A percentile compares a stretch with the other conserved stretches of the same genome.
phyloP scores from a whole-genome alignment of 1,140 invertebrate genomes.

The Aphaenogaster rudis region DNA sequence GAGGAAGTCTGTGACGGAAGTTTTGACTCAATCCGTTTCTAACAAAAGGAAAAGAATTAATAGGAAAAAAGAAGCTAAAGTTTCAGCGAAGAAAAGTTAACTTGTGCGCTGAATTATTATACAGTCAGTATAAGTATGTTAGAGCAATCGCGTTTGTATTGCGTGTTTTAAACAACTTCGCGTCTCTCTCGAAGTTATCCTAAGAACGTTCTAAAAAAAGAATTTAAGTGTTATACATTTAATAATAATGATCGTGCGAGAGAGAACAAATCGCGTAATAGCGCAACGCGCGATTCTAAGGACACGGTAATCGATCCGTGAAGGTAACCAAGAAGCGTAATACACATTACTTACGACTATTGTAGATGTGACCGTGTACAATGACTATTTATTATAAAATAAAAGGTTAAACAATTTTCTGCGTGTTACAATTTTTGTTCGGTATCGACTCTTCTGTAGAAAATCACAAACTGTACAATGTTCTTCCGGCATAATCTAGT shows the following conservation, averaged over 20 bases:
- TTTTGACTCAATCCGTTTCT: neutral
- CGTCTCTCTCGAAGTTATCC: neutral
- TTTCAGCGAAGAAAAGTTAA: neutral
- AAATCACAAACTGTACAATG: slow-evolving; percentile 61
- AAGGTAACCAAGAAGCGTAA: slow-evolving; percentile 36
- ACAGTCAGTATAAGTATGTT: neutral
- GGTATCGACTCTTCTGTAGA: slow-evolving; percentile 25
- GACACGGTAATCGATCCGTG: neutral
- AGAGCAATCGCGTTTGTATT: neutral
- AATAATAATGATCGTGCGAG: slow-evolving; percentile 14
- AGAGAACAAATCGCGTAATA: slow-evolving; percentile 1
- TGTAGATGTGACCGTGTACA: slow-evolving; percentile 55
- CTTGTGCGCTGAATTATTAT: neutral
- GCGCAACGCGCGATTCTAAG: slow-evolving; percentile 16
- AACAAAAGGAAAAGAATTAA: neutral
- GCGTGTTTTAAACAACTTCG: neutral
- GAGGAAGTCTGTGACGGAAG: neutral
- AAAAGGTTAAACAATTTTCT: slow-evolving; percentile 57
- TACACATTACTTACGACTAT: slow-evolving; percentile 44
- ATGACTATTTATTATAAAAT: slow-evolving; percentile 74
- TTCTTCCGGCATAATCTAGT: slow-evolving; percentile 32
- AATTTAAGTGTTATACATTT: slow-evolving; percentile 11
- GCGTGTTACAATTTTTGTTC: slow-evolving; percentile 36
- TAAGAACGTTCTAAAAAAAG: neutral
- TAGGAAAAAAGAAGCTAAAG: neutral